Evolutionary conservation across 1,140 invertebrate genomes (phyloP).

Genomic region (Hylaeus volcanicus): DNA sequence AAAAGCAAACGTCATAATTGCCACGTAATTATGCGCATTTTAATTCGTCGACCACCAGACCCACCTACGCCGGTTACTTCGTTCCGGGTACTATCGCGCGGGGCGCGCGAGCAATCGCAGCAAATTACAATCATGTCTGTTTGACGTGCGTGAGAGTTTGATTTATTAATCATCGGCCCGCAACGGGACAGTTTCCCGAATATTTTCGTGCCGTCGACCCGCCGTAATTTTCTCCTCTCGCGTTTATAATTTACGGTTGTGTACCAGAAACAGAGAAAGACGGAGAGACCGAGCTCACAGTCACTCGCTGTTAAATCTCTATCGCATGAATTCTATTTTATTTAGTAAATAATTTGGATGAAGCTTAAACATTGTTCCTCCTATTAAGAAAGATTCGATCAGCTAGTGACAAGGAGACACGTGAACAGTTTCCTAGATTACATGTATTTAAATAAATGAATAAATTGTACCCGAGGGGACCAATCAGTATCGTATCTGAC

Average conservation of each 20-base stretch:
- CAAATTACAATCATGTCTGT: conserved; percentile 67
- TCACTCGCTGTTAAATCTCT: too few relatives aligned
- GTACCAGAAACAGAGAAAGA: too few relatives aligned
- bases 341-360: too few relatives aligned
- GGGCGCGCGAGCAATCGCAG: conserved; percentile 53
- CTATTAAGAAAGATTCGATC: too few relatives aligned
- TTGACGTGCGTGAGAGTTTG: conserved; percentile 66
- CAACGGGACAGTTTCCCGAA: conserved; percentile 43
- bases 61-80: background rate
- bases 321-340: too few relatives aligned
- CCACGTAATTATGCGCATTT: conserved; percentile 72
- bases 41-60: conserved; percentile 54
- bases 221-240: conserved; percentile 57
- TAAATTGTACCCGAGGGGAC: too few relatives aligned
- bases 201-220: conserved; percentile 54
- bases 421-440: too few relatives aligned
- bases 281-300: too few relatives aligned
- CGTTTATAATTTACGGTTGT: conserved; percentile 41
- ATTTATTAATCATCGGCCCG: conserved; percentile 71
- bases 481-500: too few relatives aligned
- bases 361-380: too few relatives aligned
- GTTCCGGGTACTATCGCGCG: conserved; percentile 16
- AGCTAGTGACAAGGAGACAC: too few relatives aligned
- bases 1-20: conserved; percentile 70
- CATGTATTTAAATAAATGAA: too few relatives aligned